These are phyloP conservation scores for Aphelenchoides avenae DNA, from an alignment of 1,140 invertebrate genomes.

Conservation along the genomic window DNA sequence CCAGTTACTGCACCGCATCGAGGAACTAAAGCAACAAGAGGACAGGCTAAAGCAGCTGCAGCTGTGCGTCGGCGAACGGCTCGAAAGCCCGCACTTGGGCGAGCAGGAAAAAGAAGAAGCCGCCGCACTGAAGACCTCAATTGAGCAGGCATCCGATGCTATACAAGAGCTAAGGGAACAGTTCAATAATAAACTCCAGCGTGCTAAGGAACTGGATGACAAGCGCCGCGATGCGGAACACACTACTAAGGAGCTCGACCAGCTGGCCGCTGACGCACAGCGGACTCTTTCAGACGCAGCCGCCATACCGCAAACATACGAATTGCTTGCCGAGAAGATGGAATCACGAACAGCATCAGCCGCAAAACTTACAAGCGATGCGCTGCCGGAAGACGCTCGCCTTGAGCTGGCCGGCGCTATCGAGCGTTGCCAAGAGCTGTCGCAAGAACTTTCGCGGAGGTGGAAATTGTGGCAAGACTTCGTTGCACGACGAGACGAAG, in stretches of 20 bases:
- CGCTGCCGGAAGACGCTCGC: constrained; percentile 14
- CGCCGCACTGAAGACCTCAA: not conserved
- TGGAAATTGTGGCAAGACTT: constrained; percentile 34
- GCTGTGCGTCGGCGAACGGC: no score
- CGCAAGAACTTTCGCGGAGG: constrained; percentile 22
- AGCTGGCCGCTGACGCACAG: constrained; percentile 31
- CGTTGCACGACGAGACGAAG: constrained; percentile 28
- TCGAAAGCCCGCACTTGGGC: not conserved
- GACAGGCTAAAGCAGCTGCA: not conserved
- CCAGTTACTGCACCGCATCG: not conserved
- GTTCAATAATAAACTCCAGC: not conserved
- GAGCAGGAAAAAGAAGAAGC: not conserved
- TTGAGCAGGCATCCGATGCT: not conserved
- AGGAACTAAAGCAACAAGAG: not conserved
- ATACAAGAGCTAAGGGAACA: not conserved
- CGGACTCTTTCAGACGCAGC: constrained; percentile 31
- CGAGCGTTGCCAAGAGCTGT: constrained; percentile 23
- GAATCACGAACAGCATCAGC: constrained; percentile 17
- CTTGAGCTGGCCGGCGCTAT: constrained; percentile 10
- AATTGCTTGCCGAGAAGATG: constrained; percentile 24
- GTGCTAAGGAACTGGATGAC: no score
- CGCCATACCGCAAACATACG: constrained; percentile 34
- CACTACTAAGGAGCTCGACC: constrained; percentile 23
- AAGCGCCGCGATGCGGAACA: no score
- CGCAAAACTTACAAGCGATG: constrained; percentile 9